Evolutionary conservation across 2,113 vertebrate genomes (phyloP), one percentile per base, ranked within the genome.

Genomic region (Pionites leucogaster): DNA sequence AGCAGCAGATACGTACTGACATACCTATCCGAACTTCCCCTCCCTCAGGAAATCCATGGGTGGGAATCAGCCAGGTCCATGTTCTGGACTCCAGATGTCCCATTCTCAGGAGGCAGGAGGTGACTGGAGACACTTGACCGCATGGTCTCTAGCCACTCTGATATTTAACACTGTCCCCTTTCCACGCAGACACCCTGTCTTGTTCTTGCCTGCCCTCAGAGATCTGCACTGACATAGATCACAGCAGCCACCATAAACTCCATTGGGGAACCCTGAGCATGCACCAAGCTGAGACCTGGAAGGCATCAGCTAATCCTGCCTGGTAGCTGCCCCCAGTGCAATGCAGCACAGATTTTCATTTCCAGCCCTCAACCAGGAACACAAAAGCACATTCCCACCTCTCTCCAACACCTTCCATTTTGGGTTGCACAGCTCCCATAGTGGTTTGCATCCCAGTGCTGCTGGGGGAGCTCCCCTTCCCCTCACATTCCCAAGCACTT

Each of bases 391-490:
- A 59, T 31, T 6, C 15, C 27, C 23, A 39, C 17, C 20, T 23
- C 35, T 46, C 53, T 11, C 47, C 11, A 64, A 55, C 39, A 23
- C 14, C 42, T 57, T 18, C 44, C 39, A 25, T 1, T 77, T 35
- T 5, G 27, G 64, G 29, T 4, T 27, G 23, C 7, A 2, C 33
- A 24, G 37, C 29, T 6, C 44, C 37, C 65, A 42, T 13, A 15
- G 39, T 47, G 52, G 22, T 72, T 31, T 18, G 37, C 33, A 63
- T 47, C 63, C 44, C 50, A 9, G 46, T 1, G 11, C 27, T 60
- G 8, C 13, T 0, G 0, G 24, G 31, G 37, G 60, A 75, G 24
- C 25, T 77, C n/a, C 28, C 17, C 7, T 13, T 50, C 7, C 11
- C 14, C 31, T 35, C 31, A 3, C 5, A 0, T 31, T 27, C n/a